These are phyloP conservation scores for Horisme vitalbata DNA, from an alignment of 2,888 invertebrate species.

Conservation along the genomic window DNA sequence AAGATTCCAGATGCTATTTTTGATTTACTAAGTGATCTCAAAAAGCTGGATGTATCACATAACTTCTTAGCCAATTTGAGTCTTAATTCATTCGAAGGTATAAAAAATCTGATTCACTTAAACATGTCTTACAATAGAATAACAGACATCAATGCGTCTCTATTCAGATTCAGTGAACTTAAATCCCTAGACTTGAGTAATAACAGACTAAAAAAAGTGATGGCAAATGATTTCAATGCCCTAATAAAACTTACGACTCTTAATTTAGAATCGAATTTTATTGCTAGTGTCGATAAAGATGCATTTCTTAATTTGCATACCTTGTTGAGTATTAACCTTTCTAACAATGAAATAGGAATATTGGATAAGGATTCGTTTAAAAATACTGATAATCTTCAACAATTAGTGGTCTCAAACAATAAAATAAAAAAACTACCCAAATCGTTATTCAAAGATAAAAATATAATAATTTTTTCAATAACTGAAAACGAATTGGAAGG, in stretches of 20 bases:
- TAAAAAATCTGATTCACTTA: slow-evolving; percentile 45
- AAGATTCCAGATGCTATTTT: slow-evolving; percentile 49
- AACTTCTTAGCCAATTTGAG: slow-evolving; percentile 49
- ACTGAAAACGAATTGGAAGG: slow-evolving; percentile 51
- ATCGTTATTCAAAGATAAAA: slow-evolving; percentile 51
- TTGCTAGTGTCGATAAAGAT: slow-evolving; percentile 42
- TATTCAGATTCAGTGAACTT: slow-evolving; percentile 54
- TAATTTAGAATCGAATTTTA: slow-evolving; percentile 50
- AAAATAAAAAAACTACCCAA: slow-evolving; percentile 48
- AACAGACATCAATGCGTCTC: slow-evolving; percentile 47
- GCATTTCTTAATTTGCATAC: slow-evolving; percentile 40
- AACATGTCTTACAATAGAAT: slow-evolving; percentile 55
- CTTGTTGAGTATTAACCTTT: slow-evolving; percentile 46
- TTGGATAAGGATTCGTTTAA: slow-evolving; percentile 44
- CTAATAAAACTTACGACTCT: slow-evolving; percentile 43
- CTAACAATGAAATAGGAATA: slow-evolving; percentile 46
- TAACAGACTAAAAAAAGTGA: slow-evolving; percentile 48
- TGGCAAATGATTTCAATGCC: slow-evolving; percentile 44
- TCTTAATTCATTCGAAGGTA: slow-evolving; percentile 54
- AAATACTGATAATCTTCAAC: slow-evolving; percentile 34
- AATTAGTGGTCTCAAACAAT: slow-evolving; percentile 54
- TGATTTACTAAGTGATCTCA: slow-evolving; percentile 42
- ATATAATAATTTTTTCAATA: slow-evolving; percentile 47
- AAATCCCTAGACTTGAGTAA: slow-evolving; percentile 46
- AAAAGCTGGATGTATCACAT: slow-evolving; percentile 53